Conservation (phyloP, 1,140 invertebrate species). For the Capitella teleta region DNA sequence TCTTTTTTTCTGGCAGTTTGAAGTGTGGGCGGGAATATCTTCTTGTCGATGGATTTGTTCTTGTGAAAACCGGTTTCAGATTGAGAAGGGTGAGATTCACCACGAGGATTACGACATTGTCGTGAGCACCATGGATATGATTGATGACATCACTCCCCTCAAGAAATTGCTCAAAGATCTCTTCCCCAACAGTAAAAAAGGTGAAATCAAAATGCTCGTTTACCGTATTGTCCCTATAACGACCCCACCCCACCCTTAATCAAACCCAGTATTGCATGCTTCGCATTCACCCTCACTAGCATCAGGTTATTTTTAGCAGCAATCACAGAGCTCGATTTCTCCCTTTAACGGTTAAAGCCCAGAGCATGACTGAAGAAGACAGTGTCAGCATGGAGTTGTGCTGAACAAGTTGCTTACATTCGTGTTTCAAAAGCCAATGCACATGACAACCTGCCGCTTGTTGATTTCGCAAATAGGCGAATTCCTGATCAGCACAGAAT, state of each 20-base stretch:
- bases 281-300: neutral
- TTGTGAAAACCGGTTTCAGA: conserved; percentile 3
- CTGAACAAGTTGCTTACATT: neutral
- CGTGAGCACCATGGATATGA: conserved; percentile 7
- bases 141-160: conserved; percentile 7
- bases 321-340: neutral
- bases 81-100: conserved; percentile 8
- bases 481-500: neutral
- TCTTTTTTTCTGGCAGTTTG: no score
- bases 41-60: no score
- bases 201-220: neutral
- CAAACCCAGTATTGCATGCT: neutral
- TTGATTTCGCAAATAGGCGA: neutral
- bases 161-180: conserved; percentile 9
- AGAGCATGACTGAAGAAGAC: neutral
- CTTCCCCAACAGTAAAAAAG: conserved; percentile 12
- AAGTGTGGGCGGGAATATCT: no score
- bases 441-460: neutral
- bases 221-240: neutral
- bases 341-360: neutral
- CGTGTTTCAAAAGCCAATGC: neutral
- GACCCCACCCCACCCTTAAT: neutral
- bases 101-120: conserved; percentile 10
- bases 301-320: neutral
- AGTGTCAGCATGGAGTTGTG: neutral